These are phyloP conservation scores for Geococcyx californianus DNA, from an alignment of 2,113 vertebrate genomes.

Conservation along the genomic window DNA sequence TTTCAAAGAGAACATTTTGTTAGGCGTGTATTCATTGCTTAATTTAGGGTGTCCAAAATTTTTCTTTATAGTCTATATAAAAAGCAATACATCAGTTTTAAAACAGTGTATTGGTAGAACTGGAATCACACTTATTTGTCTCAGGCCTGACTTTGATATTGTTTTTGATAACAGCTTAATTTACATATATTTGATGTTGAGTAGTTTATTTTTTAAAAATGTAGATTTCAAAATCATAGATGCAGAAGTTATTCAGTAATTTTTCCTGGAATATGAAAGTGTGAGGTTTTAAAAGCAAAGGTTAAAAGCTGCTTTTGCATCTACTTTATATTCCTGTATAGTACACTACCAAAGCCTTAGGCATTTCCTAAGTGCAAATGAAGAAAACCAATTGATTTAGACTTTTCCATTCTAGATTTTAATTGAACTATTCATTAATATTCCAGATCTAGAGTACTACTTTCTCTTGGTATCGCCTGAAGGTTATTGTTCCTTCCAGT, in stretches of 20 bases:
- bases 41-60: slow-evolving; percentile 10
- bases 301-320: not conserved
- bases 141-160: not conserved
- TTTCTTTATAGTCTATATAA: slow-evolving; percentile 14
- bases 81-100: not conserved
- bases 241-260: not conserved
- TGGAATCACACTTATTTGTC: not conserved
- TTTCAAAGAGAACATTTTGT: slow-evolving; percentile 42
- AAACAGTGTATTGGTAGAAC: not conserved
- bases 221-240: not conserved
- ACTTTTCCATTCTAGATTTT: not conserved
- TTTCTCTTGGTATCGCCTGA: not conserved
- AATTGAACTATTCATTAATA: not conserved
- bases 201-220: not conserved
- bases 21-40: slow-evolving; percentile 13
- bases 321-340: not conserved
- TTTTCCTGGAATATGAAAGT: not conserved
- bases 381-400: not conserved
- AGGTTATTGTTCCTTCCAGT: not conserved
- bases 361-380: not conserved
- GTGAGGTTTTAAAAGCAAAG: not conserved
- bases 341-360: not conserved
- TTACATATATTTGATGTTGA: not conserved
- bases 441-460: not conserved
- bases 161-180: not conserved